phyloP scores from a whole-genome alignment of 2,888 invertebrate genomes.

The Eupeodes latifasciatus region DNA sequence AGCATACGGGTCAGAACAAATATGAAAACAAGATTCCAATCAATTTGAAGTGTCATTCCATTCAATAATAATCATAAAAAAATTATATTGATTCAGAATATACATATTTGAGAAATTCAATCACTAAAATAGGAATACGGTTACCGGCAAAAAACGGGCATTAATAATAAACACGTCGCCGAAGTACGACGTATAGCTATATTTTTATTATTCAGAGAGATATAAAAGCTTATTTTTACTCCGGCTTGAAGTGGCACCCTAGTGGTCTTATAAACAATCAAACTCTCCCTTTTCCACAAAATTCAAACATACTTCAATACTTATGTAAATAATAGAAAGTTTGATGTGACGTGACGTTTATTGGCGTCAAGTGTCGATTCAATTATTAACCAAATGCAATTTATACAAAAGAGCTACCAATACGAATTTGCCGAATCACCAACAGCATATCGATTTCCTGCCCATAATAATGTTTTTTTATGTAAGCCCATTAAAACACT shows the following conservation, averaged over 20 bases:
- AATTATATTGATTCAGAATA: constrained; percentile 6
- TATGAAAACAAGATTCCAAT: constrained; percentile 10
- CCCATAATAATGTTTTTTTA: neutral
- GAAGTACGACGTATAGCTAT: neutral
- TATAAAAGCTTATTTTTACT: neutral
- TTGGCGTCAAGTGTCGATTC: constrained; percentile 41
- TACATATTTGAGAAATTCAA: constrained; percentile 32
- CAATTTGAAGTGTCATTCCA: constrained; percentile 11
- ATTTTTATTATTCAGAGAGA: neutral
- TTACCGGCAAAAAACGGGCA: neutral
- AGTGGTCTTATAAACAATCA: constrained; percentile 24
- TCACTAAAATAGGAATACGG: neutral
- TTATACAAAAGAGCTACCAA: constrained; percentile 1
- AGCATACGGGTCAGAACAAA: neutral
- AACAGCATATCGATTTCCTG: constrained; percentile 15
- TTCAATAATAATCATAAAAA: neutral
- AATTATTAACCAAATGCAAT: constrained; percentile 50
- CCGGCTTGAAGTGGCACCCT: neutral
- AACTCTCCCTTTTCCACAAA: constrained; percentile 20
- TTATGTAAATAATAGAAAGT: neutral
- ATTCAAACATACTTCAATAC: neutral
- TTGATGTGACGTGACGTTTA: constrained; percentile 16
- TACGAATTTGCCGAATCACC: neutral
- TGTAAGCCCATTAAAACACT: constrained; percentile 4
- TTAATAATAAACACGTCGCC: neutral